Evolutionary conservation across 2,113 vertebrate species (phyloP).

Genomic region (Myrmophylax atrothorax): DNA sequence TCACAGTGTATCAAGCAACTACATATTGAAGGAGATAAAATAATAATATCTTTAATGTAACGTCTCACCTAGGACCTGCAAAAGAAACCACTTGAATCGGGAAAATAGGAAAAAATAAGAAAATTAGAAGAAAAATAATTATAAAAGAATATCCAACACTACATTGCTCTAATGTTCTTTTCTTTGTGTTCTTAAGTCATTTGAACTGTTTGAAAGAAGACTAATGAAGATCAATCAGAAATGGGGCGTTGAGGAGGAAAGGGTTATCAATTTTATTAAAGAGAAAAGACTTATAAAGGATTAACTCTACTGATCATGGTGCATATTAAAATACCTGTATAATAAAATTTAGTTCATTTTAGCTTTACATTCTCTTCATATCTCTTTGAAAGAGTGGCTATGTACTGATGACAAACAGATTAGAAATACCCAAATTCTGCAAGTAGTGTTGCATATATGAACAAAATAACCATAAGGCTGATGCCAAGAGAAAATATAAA

Average conservation of each 20-base stretch:
- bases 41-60: slow-evolving; percentile 6
- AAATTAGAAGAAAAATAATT: not conserved
- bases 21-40: slow-evolving; percentile 2
- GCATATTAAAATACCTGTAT: not conserved
- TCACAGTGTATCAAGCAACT: slow-evolving; percentile 15
- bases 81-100: not conserved
- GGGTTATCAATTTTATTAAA: not conserved
- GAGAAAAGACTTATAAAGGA: not conserved
- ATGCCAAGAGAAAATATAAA: slow-evolving; percentile 62
- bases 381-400: not conserved
- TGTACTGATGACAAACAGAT: slow-evolving; percentile 37
- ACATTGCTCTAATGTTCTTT: not conserved
- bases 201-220: not conserved
- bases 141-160: not conserved
- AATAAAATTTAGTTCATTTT: not conserved
- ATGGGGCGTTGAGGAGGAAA: not conserved
- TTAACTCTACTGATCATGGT: not conserved
- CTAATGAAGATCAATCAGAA: not conserved
- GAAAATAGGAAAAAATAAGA: not conserved
- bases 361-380: not conserved
- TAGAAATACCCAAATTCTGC: slow-evolving; percentile 50
- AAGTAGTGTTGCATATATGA: slow-evolving; percentile 36
- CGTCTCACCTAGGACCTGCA: not conserved
- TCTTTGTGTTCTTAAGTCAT: not conserved
- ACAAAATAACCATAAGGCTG: slow-evolving; percentile 50